phyloP scores from a whole-genome alignment of 2,888 invertebrate genomes.

The Oscheius myriophilus region DNA sequence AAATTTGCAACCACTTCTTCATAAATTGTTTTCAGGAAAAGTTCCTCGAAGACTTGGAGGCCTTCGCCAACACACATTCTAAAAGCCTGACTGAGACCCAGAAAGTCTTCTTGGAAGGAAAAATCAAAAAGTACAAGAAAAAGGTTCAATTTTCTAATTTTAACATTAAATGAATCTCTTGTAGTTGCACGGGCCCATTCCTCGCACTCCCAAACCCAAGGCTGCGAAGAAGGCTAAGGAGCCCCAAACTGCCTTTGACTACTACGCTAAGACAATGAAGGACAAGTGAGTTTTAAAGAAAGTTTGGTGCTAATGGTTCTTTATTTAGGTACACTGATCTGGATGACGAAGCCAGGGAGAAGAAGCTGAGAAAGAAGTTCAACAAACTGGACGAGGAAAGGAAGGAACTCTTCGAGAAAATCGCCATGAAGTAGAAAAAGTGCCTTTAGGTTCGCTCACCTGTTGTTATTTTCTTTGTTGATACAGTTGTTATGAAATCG shows the following conservation, averaged over 20 bases:
- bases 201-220: not conserved
- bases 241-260: slow-evolving; percentile 18
- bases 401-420: slow-evolving; percentile 31
- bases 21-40: too few relatives aligned
- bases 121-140: not conserved
- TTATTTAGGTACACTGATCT: slow-evolving; percentile 26
- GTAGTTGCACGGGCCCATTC: not conserved
- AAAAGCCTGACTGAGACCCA: not conserved
- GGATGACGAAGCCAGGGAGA: slow-evolving; percentile 25
- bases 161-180: too few relatives aligned
- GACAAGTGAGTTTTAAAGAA: slow-evolving; percentile 10
- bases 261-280: slow-evolving; percentile 5
- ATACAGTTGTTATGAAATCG: not conserved
- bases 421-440: slow-evolving; percentile 14
- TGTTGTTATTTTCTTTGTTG: slow-evolving; percentile 13
- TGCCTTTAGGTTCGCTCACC: not conserved
- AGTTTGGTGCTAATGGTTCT: not conserved
- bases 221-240: slow-evolving; percentile 10
- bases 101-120: not conserved
- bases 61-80: not conserved
- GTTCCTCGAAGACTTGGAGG: not conserved
- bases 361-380: slow-evolving; percentile 33
- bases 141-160: not conserved
- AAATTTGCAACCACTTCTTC: too few relatives aligned
- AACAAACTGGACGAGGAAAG: slow-evolving; percentile 27